Evolutionary conservation across 1,140 invertebrate genomes (phyloP), one percentile per base, ranked within the genome.

Genomic region (Drosophila littoralis): DNA sequence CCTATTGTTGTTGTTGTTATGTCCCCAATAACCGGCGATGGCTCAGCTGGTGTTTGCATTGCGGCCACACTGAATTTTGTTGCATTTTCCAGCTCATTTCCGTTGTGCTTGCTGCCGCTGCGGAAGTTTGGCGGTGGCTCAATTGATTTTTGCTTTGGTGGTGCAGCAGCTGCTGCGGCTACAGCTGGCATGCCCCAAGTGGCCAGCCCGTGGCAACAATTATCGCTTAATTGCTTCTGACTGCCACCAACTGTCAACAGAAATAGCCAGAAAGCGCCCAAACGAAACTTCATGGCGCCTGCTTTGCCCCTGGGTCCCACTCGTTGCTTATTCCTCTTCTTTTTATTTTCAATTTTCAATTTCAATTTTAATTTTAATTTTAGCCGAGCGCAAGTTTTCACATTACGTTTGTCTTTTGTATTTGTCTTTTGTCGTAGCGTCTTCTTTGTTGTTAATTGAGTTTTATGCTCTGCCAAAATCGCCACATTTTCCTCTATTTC

Each of bases 1-100:
- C 22, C 3, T 28, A 4, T 28, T 28, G 22, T 5, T 35, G 35
- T 45, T 58, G 82, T 83, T 58, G 81, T 83, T 63, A 79, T 80
- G 55, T 82, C 77, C 57, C 88, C 77, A 60, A 81, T 68, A 72
- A 86, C 57, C 54, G 67, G 55, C 8, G 58, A 42, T 8, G 58
- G 42, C 4, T 59, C 50, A 13, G n/a, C 15, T 28, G 9, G 42
- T 42, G 66, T 67, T 79, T 60, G 76, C 75, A 69, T 72, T 79
- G 88, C 43, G 70, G 79, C 77, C 48, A 45, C 48, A 70, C 59
- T 76, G 72, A 79, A 82, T 82, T 78, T 80, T 61, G 55, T 69
- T 78, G 69, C 70, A 83, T 89, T 89, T 84, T 84, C 84, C 80
- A 78, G 67, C 64, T 89, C 84, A 88, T 88, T 88, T 88, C 80